These are phyloP conservation scores for Anaspis maculata DNA, from an alignment of 2,888 invertebrate species.

Conservation along the genomic window DNA sequence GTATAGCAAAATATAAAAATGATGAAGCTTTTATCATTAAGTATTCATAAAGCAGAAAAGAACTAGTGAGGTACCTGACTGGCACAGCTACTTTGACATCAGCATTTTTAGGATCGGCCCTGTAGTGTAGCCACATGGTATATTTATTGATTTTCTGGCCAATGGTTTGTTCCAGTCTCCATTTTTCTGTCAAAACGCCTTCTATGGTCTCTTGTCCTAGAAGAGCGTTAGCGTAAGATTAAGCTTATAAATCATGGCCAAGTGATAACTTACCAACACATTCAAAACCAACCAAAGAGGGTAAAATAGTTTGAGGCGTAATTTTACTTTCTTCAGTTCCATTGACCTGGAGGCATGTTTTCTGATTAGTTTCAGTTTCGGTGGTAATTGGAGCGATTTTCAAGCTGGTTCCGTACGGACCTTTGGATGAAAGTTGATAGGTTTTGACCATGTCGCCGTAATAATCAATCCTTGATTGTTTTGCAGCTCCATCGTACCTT, in stretches of 20 bases:
- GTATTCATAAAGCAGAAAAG: background rate
- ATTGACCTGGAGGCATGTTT: conserved; percentile 77
- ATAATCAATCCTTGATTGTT: conserved; percentile 84
- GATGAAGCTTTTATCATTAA: too few species aligned
- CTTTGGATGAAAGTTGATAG: conserved; percentile 61
- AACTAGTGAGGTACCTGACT: conserved; percentile 42
- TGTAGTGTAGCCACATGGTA: conserved; percentile 76
- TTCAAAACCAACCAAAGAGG: conserved; percentile 69
- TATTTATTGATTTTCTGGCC: conserved; percentile 83
- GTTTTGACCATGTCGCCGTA: conserved; percentile 94
- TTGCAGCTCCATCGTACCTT: conserved; percentile 64
- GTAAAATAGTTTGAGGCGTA: conserved; percentile 68
- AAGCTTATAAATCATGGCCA: background rate
- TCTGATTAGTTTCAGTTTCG: conserved; percentile 58
- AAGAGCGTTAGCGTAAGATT: too few species aligned
- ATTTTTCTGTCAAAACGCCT: conserved; percentile 68
- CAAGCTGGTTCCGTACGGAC: conserved; percentile 60
- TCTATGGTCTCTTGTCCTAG: conserved; percentile 57
- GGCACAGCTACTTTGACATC: conserved; percentile 54
- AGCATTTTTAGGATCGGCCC: conserved; percentile 48
- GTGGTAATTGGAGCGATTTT: conserved; percentile 85
- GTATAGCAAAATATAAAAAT: too few species aligned
- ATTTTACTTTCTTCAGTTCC: conserved; percentile 57
- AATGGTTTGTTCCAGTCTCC: conserved; percentile 58
- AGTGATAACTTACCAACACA: conserved; percentile 44